Conservation (phyloP, 2,797 vertebrate genomes). For the Sciurus carolinensis region DNA sequence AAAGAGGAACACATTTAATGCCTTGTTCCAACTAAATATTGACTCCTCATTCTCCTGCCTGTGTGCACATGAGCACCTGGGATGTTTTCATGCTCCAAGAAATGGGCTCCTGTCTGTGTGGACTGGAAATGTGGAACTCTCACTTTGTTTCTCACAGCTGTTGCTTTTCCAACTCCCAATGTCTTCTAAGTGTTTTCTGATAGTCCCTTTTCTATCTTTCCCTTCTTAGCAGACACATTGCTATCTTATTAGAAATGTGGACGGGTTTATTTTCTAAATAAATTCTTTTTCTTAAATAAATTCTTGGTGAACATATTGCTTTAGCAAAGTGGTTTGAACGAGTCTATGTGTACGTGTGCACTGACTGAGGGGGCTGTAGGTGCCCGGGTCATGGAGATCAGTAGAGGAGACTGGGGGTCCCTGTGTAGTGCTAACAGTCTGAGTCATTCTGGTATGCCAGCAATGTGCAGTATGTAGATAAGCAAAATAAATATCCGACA, state of each 20-base stretch:
- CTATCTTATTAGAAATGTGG: not conserved
- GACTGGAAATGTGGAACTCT: not conserved
- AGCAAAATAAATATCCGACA: not conserved
- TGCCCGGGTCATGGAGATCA: not conserved
- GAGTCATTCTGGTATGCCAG: constrained; percentile 1
- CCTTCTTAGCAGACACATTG: not conserved
- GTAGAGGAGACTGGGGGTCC: constrained; percentile 3
- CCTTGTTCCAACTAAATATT: not conserved
- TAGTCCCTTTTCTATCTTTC: not conserved
- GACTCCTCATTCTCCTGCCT: not conserved
- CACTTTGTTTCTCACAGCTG: not conserved
- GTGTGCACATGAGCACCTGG: too few species aligned
- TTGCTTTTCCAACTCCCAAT: not conserved
- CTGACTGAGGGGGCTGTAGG: not conserved
- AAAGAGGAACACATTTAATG: not conserved
- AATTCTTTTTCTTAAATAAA: constrained; percentile 4
- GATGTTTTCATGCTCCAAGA: not conserved
- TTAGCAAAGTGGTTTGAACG: not conserved
- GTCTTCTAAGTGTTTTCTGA: not conserved
- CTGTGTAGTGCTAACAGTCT: not conserved
- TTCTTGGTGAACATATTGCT: not conserved
- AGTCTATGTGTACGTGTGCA: not conserved
- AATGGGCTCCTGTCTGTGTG: not conserved
- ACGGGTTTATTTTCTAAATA: not conserved
- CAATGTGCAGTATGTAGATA: not conserved